Percentiles rank a stretch among this genome's conserved stretches.
Conservation (phyloP, 2,113 vertebrate species). For the Upupa epops region DNA sequence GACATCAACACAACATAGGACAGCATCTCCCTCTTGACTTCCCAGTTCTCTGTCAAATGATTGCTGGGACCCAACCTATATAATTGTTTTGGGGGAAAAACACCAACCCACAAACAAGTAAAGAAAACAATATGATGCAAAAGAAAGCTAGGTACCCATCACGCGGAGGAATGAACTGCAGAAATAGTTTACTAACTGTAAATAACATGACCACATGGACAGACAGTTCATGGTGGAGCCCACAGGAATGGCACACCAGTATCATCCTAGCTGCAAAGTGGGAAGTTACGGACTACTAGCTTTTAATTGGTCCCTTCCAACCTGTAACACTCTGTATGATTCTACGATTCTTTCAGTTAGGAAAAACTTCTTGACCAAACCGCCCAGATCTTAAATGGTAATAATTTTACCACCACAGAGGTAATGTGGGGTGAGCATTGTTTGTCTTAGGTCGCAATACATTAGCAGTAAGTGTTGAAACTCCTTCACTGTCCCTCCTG, state of each 20-base stretch:
- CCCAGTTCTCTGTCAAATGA: not conserved
- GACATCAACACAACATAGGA: not conserved
- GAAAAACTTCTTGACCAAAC: not conserved
- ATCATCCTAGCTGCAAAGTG: not conserved
- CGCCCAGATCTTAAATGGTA: not conserved
- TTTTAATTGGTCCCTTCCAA: not conserved
- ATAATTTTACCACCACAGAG: not conserved
- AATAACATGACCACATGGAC: not conserved
- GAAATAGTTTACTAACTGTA: not conserved
- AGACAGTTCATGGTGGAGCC: not conserved
- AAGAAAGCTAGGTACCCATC: not conserved
- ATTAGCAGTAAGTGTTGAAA: not conserved
- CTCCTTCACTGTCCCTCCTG: not conserved
- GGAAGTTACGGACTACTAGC: not conserved
- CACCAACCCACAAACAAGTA: not conserved
- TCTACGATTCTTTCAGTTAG: not conserved
- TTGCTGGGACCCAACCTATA: not conserved
- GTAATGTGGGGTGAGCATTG: not conserved
- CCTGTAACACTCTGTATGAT: no score
- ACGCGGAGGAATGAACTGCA: not conserved
- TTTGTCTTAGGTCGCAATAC: not conserved
- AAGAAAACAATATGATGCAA: not conserved
- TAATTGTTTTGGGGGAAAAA: not conserved
- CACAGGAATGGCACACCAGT: not conserved
- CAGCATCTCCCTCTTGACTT: not conserved